Conservation (phyloP, 2,797 vertebrate species). For the Falco rusticolus region DNA sequence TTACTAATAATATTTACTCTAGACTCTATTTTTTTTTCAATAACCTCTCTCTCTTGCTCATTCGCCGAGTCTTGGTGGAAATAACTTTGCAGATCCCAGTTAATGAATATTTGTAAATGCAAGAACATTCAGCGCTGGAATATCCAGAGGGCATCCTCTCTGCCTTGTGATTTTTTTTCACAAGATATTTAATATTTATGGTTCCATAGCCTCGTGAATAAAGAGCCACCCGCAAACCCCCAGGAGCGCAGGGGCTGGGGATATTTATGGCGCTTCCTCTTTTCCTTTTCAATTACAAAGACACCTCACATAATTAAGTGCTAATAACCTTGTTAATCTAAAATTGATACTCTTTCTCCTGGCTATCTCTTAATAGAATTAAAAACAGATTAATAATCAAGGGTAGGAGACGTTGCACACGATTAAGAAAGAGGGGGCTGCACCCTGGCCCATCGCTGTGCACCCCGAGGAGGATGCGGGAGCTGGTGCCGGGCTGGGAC, state of each 20-base stretch:
- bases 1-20: constrained; percentile 59
- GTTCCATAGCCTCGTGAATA: constrained; percentile 12
- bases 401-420: fast-evolving
- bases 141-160: constrained; percentile 31
- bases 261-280: constrained; percentile 52
- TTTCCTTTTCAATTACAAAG: constrained; percentile 74
- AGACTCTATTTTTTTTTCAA: constrained; percentile 26
- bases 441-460: fast-evolving
- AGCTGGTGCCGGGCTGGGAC: fast-evolving
- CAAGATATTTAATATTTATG: constrained; percentile 62
- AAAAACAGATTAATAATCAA: constrained; percentile 50
- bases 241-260: neutral
- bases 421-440: neutral
- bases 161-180: constrained; percentile 9
- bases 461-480: fast-evolving
- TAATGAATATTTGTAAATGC: constrained; percentile 69
- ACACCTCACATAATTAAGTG: constrained; percentile 72
- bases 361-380: constrained; percentile 70
- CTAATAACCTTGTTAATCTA: constrained; percentile 77
- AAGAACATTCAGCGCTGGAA: constrained; percentile 15
- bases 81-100: constrained; percentile 39
- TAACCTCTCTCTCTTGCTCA: neutral
- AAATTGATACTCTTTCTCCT: constrained; percentile 72
- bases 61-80: neutral
- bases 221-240: constrained; percentile 6